phyloP scores from a whole-genome alignment of 2,888 invertebrate species.

The Acholoe squamosa region DNA sequence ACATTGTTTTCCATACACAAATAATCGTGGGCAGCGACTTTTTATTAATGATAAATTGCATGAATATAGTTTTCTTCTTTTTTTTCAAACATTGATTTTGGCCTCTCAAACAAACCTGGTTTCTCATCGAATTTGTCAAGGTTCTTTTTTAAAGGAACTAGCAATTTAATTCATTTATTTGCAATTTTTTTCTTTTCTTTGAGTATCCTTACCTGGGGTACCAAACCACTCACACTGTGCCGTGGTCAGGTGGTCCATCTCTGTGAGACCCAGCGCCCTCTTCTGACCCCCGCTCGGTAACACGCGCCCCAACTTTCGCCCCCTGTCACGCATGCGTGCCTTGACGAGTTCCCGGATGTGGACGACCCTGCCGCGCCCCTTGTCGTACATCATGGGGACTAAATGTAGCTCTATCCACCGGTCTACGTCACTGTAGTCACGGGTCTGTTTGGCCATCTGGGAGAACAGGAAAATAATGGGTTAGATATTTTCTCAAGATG shows the following conservation, averaged over 20 bases:
- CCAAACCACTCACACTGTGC: conserved; percentile 32
- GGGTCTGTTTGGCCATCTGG: conserved; percentile 21
- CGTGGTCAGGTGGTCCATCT: conserved; percentile 37
- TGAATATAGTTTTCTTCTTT: no score
- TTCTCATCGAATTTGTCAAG: no score
- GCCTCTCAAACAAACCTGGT: no score
- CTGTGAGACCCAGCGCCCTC: not conserved
- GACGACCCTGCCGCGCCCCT: conserved; percentile 50
- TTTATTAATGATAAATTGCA: no score
- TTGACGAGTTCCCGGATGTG: conserved; percentile 53
- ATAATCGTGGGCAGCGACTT: no score
- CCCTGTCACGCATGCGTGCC: conserved; percentile 48
- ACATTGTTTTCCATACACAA: no score
- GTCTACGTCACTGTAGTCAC: conserved; percentile 28
- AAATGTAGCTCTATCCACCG: not conserved
- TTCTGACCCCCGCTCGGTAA: not conserved
- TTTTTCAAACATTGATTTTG: no score
- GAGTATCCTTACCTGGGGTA: conserved; percentile 8
- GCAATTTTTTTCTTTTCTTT: no score
- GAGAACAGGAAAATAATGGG: no score
- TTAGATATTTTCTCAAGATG: no score
- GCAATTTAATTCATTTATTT: no score
- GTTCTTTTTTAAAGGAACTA: no score
- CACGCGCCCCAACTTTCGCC: not conserved
- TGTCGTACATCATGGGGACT: conserved; percentile 35